phyloP scores from a whole-genome alignment of 2,797 vertebrate species.

The Acipenser transmontanus region DNA sequence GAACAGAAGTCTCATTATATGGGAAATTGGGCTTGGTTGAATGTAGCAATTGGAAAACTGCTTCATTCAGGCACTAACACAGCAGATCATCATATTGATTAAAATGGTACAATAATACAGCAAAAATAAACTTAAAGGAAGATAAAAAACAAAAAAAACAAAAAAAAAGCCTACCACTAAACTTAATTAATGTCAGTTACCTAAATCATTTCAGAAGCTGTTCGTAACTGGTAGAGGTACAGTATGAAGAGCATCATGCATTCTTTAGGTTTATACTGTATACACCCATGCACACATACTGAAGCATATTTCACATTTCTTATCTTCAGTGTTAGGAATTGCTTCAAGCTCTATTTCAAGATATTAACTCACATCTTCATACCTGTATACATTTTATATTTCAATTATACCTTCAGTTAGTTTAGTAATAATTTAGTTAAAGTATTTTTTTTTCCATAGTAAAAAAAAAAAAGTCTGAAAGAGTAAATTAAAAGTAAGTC shows the following conservation, averaged over 20 bases:
- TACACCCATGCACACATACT: slow-evolving; percentile 2
- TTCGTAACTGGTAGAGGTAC: too few species aligned
- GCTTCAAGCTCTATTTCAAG: slow-evolving; percentile 15
- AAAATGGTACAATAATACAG: too few species aligned
- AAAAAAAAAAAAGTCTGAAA: slow-evolving; percentile 7
- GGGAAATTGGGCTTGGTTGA: too few species aligned
- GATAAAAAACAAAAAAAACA: too few species aligned
- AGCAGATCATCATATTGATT: too few species aligned
- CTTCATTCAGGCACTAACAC: too few species aligned
- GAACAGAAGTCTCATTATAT: too few species aligned
- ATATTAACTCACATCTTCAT: slow-evolving; percentile 10
- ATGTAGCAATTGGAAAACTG: too few species aligned
- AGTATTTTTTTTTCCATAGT: slow-evolving; percentile 16
- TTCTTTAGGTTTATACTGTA: slow-evolving; percentile 12
- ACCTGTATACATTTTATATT: slow-evolving; percentile 12
- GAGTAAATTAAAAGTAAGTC: not conserved
- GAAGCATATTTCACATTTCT: slow-evolving; percentile 2
- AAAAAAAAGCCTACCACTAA: too few species aligned
- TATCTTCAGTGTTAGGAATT: slow-evolving; percentile 11
- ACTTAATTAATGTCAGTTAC: too few species aligned
- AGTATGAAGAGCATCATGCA: slow-evolving; percentile 21
- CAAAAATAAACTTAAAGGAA: too few species aligned
- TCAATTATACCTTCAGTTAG: slow-evolving; percentile 10
- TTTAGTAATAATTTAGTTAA: not conserved
- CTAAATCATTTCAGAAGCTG: too few species aligned